phyloP scores from a whole-genome alignment of 1,140 invertebrate genomes.

The Drosophila parvula region DNA sequence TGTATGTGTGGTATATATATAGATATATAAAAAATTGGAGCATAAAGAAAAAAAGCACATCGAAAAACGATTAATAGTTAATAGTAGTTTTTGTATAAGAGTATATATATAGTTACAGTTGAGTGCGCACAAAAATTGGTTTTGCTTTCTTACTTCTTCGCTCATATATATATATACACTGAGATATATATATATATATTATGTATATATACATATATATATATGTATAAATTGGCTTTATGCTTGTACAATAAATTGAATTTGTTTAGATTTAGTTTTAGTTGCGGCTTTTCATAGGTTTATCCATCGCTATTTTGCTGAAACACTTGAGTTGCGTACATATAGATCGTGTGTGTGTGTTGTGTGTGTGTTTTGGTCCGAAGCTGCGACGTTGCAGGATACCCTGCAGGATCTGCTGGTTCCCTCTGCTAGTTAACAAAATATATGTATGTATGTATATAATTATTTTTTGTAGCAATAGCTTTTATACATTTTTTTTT shows the following conservation, averaged over 20 bases:
- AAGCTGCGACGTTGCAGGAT: slow-evolving; percentile 44
- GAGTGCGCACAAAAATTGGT: slow-evolving; percentile 45
- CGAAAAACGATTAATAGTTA: slow-evolving; percentile 58
- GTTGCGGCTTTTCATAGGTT: slow-evolving; percentile 2
- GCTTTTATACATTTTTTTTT: neutral
- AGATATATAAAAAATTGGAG: slow-evolving; percentile 55
- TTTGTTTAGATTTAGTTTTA: slow-evolving; percentile 29
- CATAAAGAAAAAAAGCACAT: slow-evolving; percentile 62
- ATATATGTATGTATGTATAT: slow-evolving; percentile 61
- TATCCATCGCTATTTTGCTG: slow-evolving; percentile 38
- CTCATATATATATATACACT: slow-evolving; percentile 11
- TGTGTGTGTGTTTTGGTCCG: slow-evolving; percentile 37
- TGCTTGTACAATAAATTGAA: slow-evolving; percentile 30
- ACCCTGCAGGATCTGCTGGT: slow-evolving; percentile 8
- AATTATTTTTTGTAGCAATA: slow-evolving; percentile 19
- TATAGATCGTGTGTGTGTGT: slow-evolving; percentile 30
- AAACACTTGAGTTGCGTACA: slow-evolving; percentile 67
- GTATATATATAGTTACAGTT: slow-evolving; percentile 52
- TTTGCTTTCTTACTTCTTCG: slow-evolving; percentile 15
- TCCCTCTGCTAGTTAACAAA: slow-evolving; percentile 67
- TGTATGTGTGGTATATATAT: slow-evolving; percentile 9
- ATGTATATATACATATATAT: slow-evolving; percentile 23
- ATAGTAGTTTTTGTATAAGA: slow-evolving; percentile 49
- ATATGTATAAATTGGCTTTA: slow-evolving; percentile 23
- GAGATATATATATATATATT: slow-evolving; percentile 15